A percentile compares a stretch with the other conserved stretches of the same genome.
Conservation (phyloP, 2,797 vertebrate species). For the Alca torda region DNA sequence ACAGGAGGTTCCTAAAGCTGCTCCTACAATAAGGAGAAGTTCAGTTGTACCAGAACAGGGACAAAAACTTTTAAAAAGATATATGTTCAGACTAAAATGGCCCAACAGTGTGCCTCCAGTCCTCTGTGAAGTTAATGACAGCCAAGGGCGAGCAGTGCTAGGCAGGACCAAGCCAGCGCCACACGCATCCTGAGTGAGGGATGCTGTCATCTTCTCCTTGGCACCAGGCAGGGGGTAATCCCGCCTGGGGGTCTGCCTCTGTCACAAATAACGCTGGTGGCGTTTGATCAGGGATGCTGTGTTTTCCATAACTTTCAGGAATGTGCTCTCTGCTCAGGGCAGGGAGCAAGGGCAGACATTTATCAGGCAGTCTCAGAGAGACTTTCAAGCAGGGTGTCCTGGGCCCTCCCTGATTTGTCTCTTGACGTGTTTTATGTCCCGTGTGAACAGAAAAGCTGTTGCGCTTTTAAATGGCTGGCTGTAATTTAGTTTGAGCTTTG, state of each 20-base stretch:
- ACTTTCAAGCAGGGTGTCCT: not conserved
- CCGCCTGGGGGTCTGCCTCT: fast-evolving
- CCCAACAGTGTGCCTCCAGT: not conserved
- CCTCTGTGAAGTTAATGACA: not conserved
- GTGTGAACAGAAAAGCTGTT: not conserved
- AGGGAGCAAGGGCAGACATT: not conserved
- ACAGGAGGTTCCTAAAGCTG: not conserved
- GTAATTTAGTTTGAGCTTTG: not conserved
- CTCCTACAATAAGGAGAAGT: not conserved
- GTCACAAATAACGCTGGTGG: not conserved
- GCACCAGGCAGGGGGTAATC: not conserved
- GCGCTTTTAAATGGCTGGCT: not conserved
- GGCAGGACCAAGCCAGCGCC: not conserved
- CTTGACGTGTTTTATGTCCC: not conserved
- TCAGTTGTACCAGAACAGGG: not conserved
- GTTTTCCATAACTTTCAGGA: not conserved
- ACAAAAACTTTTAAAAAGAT: not conserved
- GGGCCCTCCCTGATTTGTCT: not conserved
- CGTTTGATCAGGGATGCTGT: not conserved
- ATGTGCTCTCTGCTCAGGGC: not conserved
- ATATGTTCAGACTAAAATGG: not conserved
- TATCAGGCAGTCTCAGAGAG: fast-evolving
- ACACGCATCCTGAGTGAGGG: not conserved
- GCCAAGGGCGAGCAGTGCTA: fast-evolving
- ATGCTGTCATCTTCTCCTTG: not conserved